Conservation (phyloP, 2,888 invertebrate genomes). For the Pocota personata region DNA sequence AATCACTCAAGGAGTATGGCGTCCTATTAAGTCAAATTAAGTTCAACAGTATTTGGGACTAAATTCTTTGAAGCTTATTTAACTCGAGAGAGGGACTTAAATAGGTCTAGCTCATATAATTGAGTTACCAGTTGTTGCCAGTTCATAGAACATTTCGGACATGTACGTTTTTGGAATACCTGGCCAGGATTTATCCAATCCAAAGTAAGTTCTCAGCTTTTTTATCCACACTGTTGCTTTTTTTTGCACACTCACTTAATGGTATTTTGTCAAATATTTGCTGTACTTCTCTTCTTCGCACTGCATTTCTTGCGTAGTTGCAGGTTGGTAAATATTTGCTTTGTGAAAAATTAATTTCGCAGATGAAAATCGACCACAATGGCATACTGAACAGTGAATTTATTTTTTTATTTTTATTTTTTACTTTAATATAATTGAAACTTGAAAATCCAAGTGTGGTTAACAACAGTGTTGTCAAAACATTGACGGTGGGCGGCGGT, state of each 20-base stretch:
- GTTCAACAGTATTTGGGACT: no score
- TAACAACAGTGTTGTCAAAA: conserved; percentile 36
- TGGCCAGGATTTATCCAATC: no score
- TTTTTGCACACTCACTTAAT: neutral
- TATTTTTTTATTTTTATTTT: neutral
- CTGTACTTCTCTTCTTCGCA: neutral
- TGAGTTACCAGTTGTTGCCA: no score
- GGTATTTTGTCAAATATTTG: neutral
- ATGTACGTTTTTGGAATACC: no score
- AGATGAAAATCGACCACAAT: conserved; percentile 9
- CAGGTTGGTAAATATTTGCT: conserved; percentile 1
- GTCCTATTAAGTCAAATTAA: no score
- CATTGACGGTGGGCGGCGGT: neutral
- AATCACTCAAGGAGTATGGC: no score
- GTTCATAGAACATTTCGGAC: no score
- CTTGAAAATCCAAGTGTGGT: conserved; percentile 36
- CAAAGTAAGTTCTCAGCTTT: neutral
- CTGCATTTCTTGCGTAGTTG: neutral
- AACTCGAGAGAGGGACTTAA: no score
- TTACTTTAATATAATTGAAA: conserved; percentile 37
- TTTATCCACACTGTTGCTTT: neutral
- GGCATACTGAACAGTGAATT: neutral
- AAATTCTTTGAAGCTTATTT: no score
- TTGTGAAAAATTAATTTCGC: conserved; percentile 1
- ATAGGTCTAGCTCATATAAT: no score